Conservation (phyloP, 2,113 vertebrate species). For the Hepsetus odoe region DNA sequence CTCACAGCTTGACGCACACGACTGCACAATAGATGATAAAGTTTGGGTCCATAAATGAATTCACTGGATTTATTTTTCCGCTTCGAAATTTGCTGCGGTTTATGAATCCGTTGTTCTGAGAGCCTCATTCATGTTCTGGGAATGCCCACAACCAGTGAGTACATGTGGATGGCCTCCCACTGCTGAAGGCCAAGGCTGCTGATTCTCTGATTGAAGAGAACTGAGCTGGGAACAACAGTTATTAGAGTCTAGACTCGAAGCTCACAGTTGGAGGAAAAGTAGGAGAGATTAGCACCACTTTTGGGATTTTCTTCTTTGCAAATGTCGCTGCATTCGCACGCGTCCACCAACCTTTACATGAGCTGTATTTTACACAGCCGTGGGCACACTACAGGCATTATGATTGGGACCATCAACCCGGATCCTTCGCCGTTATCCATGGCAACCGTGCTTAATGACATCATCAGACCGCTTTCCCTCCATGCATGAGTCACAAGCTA, state of each 20-base stretch:
- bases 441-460: too few species aligned
- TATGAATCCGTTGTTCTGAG: slow-evolving; percentile 29
- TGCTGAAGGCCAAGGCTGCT: background rate
- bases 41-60: background rate
- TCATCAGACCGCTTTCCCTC: too few species aligned
- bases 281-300: background rate
- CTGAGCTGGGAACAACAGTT: background rate
- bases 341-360: too few species aligned
- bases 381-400: too few species aligned
- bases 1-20: background rate
- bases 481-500: too few species aligned
- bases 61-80: slow-evolving; percentile 27
- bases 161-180: background rate
- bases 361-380: too few species aligned
- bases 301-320: background rate
- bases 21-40: background rate
- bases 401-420: too few species aligned
- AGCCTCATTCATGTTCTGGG: background rate
- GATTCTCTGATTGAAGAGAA: background rate
- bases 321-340: background rate
- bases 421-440: too few species aligned
- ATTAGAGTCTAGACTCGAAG: background rate
- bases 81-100: slow-evolving; percentile 29
- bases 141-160: background rate
- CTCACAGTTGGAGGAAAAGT: background rate